phyloP scores from a whole-genome alignment of 1,140 invertebrate genomes.

The Aphidius ervi region DNA sequence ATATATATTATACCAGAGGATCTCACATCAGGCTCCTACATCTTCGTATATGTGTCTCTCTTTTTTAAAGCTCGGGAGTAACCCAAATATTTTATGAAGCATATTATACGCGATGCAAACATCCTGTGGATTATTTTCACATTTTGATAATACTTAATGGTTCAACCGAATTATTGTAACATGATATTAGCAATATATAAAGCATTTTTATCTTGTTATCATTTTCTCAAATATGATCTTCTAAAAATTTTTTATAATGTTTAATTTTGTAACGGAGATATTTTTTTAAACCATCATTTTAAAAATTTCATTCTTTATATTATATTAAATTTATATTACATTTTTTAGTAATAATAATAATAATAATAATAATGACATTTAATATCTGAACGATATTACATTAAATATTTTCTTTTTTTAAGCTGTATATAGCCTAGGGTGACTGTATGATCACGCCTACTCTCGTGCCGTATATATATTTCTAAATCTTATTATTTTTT shows the following conservation, averaged over 20 bases:
- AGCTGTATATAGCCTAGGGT: slow-evolving; percentile 19
- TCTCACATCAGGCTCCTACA: slow-evolving; percentile 27
- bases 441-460: slow-evolving; percentile 22
- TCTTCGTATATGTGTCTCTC: slow-evolving; percentile 36
- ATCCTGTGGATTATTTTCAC: slow-evolving; percentile 18
- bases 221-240: neutral
- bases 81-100: slow-evolving; percentile 36
- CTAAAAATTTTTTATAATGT: neutral
- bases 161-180: slow-evolving; percentile 5
- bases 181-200: neutral
- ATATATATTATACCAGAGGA: neutral
- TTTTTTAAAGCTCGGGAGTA: slow-evolving; percentile 22
- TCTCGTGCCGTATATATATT: slow-evolving; percentile 15
- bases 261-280: neutral
- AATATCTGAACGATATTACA: slow-evolving; percentile 5
- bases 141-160: neutral
- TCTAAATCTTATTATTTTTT: slow-evolving; percentile 11
- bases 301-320: neutral
- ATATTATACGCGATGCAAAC: slow-evolving; percentile 9
- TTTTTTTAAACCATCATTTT: neutral
- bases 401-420: slow-evolving; percentile 17
- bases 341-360: no score
- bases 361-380: no score
- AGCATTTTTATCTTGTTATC: no score
- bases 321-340: neutral